Evolutionary conservation across 2,888 invertebrate species (phyloP), one percentile per base, ranked within the genome.

Genomic region (Phyllotreta striolata): DNA sequence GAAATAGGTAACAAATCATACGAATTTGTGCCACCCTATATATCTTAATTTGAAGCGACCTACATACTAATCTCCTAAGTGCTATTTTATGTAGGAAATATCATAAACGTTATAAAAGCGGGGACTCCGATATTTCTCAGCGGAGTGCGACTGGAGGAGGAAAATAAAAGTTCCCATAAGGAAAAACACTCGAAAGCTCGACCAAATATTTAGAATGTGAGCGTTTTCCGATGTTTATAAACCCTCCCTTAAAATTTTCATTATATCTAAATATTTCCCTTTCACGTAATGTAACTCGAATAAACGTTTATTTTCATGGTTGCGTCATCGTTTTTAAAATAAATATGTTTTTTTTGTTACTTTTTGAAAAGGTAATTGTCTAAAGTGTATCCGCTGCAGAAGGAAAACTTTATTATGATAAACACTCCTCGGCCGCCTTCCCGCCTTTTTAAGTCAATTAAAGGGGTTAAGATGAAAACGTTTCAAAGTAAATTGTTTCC

Each of bases 231-330:
- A 66, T 69, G 65, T 63, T 66, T 61, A 55, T 66, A 61, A 69
- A 63, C 59, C 12, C 62, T 37, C 58, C 64, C 63, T 63, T 62
- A 58, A 65, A 52, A 69, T 63, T 65, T 66, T 65, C 66, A 67
- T 69, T 64, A 67, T 65, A 59, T 62, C 59, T 64, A 63, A 65
- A 24, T 69, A 63, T 62, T 58, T 62, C 65, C 51, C 57, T 58
- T 60, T 38, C 34, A 38, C 52, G 12, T 14, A 3, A 10, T 12
- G 14, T 64, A 55, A 55, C 55, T 59, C 35, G 52, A 44, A 46
- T 41, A 64, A 61, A 61, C 46, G 44, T 56, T 40, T 37, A 44
- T 56, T 44, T n/a, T 61, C 56, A 61, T 61, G 40, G 51, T 54
- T 59, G 39, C 12, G 61, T 55, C 49, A 34, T 35, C 44, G 41